These are phyloP conservation scores for Holothuria glaberrima DNA, from an alignment of 35 echinoderm and acorn worm species.

Conservation along the genomic window DNA sequence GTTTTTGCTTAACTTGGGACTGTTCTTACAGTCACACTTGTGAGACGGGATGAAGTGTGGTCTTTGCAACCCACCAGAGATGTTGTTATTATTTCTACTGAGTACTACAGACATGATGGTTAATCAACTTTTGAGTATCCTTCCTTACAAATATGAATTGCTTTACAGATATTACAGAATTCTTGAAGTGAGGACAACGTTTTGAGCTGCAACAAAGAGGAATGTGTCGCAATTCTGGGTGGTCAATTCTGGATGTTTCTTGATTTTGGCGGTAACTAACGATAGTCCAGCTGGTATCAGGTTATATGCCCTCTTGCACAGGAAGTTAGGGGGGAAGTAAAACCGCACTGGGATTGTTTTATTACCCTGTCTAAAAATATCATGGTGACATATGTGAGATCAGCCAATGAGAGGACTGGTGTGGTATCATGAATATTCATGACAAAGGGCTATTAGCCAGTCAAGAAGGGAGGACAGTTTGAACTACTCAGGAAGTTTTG, in stretches of 20 bases:
- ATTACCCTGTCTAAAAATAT: conserved; percentile 9
- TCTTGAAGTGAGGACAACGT: too few relatives aligned
- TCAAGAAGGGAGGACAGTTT: background rate
- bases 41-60: background rate
- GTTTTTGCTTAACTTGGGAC: background rate
- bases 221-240: too few relatives aligned
- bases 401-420: background rate
- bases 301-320: conserved; percentile 10
- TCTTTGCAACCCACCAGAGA: background rate
- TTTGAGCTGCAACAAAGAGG: too few relatives aligned
- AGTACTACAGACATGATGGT: conserved; percentile 21
- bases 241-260: background rate
- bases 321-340: conserved; percentile 7
- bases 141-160: too few relatives aligned
- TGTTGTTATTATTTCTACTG: conserved; percentile 41
- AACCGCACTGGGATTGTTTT: background rate
- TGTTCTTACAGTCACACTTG: conserved; percentile 10
- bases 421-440: conserved; percentile 47
- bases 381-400: background rate
- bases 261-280: conserved; percentile 26
- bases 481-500: background rate
- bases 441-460: background rate
- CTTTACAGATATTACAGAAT: too few relatives aligned
- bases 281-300: background rate
- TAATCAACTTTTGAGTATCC: too few relatives aligned